Conservation (phyloP, 1,140 invertebrate genomes). For the Drosophila willistoni region DNA sequence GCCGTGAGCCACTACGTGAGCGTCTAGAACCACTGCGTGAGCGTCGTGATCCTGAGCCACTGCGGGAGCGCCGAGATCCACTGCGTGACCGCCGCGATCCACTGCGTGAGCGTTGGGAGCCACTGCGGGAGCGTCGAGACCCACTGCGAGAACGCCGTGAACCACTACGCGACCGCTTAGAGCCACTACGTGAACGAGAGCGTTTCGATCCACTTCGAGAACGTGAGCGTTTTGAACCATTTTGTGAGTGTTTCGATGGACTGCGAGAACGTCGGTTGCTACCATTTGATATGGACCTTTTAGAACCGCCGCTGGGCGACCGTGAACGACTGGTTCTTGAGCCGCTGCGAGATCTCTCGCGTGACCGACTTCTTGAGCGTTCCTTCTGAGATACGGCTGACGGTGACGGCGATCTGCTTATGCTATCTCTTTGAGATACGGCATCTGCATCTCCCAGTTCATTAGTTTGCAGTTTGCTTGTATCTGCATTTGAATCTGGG, state of each 20-base stretch:
- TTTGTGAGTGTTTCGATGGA: not conserved
- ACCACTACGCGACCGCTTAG: constrained; percentile 64
- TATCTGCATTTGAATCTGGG: not conserved
- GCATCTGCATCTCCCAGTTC: not conserved
- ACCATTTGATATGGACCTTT: constrained; percentile 5
- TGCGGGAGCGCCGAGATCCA: constrained; percentile 75
- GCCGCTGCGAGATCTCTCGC: not conserved
- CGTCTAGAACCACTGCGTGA: constrained; percentile 67
- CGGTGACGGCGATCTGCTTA: constrained; percentile 4
- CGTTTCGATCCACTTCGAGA: constrained; percentile 52
- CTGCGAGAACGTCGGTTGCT: not conserved
- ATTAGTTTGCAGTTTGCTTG: not conserved
- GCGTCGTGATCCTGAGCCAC: constrained; percentile 49
- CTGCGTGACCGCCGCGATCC: constrained; percentile 63
- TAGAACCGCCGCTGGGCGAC: not conserved
- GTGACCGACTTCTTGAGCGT: not conserved
- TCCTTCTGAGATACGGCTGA: not conserved
- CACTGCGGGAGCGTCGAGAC: constrained; percentile 75
- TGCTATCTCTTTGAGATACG: not conserved
- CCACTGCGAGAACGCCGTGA: constrained; percentile 73
- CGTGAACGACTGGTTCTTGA: not conserved
- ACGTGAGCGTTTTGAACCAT: constrained; percentile 34
- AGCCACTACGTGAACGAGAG: constrained; percentile 83
- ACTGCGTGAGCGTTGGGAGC: constrained; percentile 82
- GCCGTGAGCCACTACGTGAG: constrained; percentile 60